Evolutionary conservation across 35 echinoderm and acorn worm species (phyloP), one percentile per base, ranked within the genome.

Genomic region (Ophioderma brevispina): DNA sequence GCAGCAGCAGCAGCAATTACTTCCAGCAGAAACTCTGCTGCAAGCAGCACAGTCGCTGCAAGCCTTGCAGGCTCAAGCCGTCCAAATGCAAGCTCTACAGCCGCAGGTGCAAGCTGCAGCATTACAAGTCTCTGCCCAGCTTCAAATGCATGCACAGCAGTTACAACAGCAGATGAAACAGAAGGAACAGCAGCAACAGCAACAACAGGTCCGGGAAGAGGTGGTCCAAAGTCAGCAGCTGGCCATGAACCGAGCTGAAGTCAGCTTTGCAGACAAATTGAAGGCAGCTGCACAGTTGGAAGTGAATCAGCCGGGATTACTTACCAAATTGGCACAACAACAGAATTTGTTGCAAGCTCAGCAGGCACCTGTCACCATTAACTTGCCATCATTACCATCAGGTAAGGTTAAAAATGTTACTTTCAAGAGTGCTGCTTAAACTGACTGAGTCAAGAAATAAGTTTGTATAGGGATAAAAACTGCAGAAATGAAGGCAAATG

Each of bases 231-330:
- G 3, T 1, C 59, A 70, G 28, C 59, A 70, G 59, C 59, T 15
- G 23, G 17, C 23, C 3, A 3, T 3, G 46, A 63, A 37, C 0
- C 50, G n/a, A 0, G 33, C 15, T 33, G 43, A 59, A 28, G 63
- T 37, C 50, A 85, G 83, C 52, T 85, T 85, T 85, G 83, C 83
- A 14, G 83, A 85, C 83, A 85, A 52, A 35, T 59, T 85, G 37
- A 85, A 63, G 36, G 83, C 83, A 70, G 83, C 83, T 35, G 83
- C 83, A 18, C 83, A 85, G 63, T 31, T 85, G 52, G 83, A 85
- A 35, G 49, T 85, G 46, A 59, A 38, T 59, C 43, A 59, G 18
- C 83, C 83, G 13, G 83, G 83, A 36, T 35, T 85, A 36, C 83
- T 85, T 63, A 59, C 83, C 52, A 85, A 85, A 55, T 35, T 85